Percentiles rank a stretch among this genome's conserved stretches.
Evolutionary conservation across 2,797 vertebrate species (phyloP).

Genomic region (Psittacula derbiana): DNA sequence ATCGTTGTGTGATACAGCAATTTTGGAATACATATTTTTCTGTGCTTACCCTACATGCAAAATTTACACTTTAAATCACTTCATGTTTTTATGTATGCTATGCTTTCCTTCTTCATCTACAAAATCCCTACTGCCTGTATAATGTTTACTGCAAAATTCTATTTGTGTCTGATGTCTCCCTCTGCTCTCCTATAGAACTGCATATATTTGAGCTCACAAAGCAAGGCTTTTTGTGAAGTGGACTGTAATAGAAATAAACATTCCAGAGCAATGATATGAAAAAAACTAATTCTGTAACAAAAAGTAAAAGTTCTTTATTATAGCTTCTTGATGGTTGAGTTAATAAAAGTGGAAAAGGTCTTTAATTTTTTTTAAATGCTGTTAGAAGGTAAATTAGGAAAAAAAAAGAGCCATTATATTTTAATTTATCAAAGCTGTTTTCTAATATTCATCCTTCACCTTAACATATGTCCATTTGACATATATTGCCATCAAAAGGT

Average conservation of each 20-base stretch:
- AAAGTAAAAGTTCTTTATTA: slow-evolving; percentile 7
- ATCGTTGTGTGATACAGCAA: background rate
- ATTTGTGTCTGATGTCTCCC: slow-evolving; percentile 46
- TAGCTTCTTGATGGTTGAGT: background rate
- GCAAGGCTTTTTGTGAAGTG: background rate
- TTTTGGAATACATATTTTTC: background rate
- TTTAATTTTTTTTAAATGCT: background rate
- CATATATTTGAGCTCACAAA: background rate
- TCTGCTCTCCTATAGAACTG: slow-evolving; percentile 19
- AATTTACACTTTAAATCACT: background rate
- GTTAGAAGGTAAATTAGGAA: background rate
- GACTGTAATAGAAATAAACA: slow-evolving; percentile 15
- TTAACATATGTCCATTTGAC: background rate
- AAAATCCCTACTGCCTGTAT: background rate
- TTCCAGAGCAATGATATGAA: background rate
- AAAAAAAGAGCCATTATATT: background rate
- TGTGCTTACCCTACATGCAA: background rate
- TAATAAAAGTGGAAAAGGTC: slow-evolving; percentile 38
- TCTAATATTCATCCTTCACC: background rate
- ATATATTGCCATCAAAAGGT: background rate
- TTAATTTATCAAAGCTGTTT: background rate
- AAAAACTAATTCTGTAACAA: slow-evolving; percentile 6
- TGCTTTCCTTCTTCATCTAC: background rate
- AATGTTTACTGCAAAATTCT: slow-evolving; percentile 20
- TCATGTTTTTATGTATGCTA: background rate